A percentile compares a stretch with the other conserved stretches of the same genome.
Conservation (phyloP, 2,797 vertebrate genomes). For the Chloroceryle inda region DNA sequence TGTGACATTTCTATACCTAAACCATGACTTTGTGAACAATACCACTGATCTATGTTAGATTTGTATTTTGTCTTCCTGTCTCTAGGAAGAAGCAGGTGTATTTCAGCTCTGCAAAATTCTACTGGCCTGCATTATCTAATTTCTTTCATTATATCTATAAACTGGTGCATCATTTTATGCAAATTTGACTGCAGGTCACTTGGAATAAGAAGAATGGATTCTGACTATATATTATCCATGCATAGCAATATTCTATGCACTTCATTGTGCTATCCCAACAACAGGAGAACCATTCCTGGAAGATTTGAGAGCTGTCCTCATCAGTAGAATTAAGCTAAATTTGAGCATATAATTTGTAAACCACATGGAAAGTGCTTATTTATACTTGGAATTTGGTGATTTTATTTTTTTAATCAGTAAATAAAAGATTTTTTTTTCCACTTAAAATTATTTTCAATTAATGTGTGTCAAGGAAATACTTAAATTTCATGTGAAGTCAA, state of each 20-base stretch:
- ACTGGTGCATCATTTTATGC: background rate
- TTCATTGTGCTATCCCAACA: background rate
- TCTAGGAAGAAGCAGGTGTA: background rate
- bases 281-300: background rate
- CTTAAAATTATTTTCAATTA: background rate
- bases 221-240: background rate
- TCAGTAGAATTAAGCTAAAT: background rate
- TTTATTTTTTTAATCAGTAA: background rate
- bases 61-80: background rate
- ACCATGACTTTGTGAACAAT: background rate
- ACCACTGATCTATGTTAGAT: background rate
- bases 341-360: background rate
- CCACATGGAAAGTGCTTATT: background rate
- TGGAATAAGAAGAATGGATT: background rate
- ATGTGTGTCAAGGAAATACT: background rate
- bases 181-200: background rate
- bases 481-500: background rate
- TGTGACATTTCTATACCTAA: background rate
- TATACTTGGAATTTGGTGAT: background rate
- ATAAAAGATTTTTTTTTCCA: background rate
- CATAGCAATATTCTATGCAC: background rate
- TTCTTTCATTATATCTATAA: background rate
- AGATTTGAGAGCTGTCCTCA: background rate
- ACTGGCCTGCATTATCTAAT: background rate
- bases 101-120: background rate